Base-by-base conservation (phyloP, 2,888 invertebrate genomes). In the Junonia oenone region DNA sequence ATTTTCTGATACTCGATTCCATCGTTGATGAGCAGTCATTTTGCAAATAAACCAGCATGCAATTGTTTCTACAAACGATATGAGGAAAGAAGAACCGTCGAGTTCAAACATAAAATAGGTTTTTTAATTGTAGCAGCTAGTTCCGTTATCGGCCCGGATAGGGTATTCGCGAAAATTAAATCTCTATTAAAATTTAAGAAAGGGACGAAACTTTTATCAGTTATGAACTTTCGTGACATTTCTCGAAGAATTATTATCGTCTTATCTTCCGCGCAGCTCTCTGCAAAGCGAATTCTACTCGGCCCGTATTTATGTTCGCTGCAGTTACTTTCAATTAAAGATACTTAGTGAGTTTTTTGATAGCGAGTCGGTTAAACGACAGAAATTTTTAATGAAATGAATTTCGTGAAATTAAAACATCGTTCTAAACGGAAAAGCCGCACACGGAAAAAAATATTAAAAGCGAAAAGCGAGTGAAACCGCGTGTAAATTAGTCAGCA, bases 221-320 rank as follows among this genome's bases (percentile, higher is more conserved):
- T 82, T 88, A 82, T 84, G 81, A 89, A 89, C 83, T 89, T 89
- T 86, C 73, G 76, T 84, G 88, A 88, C 89, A 82, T 85, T 87
- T 81, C 72, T 73, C 79, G 80, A 81, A 85, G 89, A 90, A 83
- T 87, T 88, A 89, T 89, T 87, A 86, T 87, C 82, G 79, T 72
- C 77, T 86, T 88, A 87, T 88, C 89, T 81, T 65, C 58, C 67
- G 68, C 73, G 63, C 76, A 73, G 78, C 78, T 81, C 78, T 81
- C 74, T 69, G 73, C 75, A 75, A 71, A 78, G 75, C 67, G 73
- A 77, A 79, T 77, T 75, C 73, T 73, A 76, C 75, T 80, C 72
- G 59, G 73, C 68, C 73, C 68, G 69, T 76, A 73, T 78, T 81
- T 80, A 78, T 72, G 68, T 76, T 73, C 69, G 66, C 67, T 81